A percentile compares a stretch with the other conserved stretches of the same genome.
Evolutionary conservation across 2,888 invertebrate species (phyloP).

Genomic region (Norana najaformis): DNA sequence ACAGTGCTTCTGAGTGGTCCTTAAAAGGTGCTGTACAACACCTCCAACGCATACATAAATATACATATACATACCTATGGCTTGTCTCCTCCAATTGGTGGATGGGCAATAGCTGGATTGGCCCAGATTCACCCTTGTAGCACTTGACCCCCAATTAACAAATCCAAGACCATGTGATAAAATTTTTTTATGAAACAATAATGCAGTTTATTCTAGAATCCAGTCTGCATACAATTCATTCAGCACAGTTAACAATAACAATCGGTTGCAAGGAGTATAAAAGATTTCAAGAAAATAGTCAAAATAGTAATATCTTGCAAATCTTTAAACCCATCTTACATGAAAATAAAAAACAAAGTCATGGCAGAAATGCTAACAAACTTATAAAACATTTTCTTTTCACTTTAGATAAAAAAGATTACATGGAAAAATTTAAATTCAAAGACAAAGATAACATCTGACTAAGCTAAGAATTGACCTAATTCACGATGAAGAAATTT

Average conservation of each 20-base stretch:
- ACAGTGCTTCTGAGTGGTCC: too few species aligned
- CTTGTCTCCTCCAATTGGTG: too few species aligned
- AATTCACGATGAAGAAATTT: background rate
- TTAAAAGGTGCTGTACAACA: too few species aligned
- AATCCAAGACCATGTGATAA: background rate
- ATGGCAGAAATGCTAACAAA: slow-evolving; percentile 16
- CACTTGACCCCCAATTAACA: background rate
- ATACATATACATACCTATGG: too few species aligned
- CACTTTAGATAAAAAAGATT: background rate
- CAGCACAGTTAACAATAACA: background rate
- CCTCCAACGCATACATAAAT: too few species aligned
- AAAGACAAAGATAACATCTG: background rate
- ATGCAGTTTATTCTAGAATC: slow-evolving; percentile 20
- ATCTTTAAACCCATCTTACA: background rate
- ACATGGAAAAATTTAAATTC: background rate
- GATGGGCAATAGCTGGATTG: too few species aligned
- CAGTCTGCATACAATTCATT: background rate
- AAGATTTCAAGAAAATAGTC: slow-evolving; percentile 19
- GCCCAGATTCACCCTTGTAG: too few species aligned
- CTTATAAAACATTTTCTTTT: background rate
- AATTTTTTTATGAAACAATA: background rate
- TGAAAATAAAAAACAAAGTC: background rate
- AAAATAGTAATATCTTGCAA: slow-evolving; percentile 20
- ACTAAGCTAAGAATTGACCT: background rate
- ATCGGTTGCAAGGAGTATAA: background rate